Conservation (phyloP, 2,797 vertebrate species). For the Glossophaga mutica region DNA sequence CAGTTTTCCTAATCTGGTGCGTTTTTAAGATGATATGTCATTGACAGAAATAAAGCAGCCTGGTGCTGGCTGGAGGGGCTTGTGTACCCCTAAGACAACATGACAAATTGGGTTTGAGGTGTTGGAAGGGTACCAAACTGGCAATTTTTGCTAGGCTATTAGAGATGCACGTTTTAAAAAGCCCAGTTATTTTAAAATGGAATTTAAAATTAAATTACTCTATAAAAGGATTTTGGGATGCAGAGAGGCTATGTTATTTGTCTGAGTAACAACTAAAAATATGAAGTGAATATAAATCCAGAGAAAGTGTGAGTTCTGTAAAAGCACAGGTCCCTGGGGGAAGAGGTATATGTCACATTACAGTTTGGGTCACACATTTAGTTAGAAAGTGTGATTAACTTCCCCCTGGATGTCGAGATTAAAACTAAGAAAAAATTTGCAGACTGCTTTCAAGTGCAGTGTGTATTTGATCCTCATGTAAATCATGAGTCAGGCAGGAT, state of each 20-base stretch:
- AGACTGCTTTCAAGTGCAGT: neutral
- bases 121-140: neutral
- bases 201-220: constrained; percentile 22
- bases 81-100: neutral
- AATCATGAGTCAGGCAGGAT: neutral
- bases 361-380: neutral
- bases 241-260: neutral
- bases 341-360: neutral
- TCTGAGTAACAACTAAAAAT: neutral
- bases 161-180: neutral
- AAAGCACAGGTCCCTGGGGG: neutral
- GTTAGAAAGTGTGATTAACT: neutral
- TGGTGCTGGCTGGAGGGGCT: neutral
- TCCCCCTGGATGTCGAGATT: constrained; percentile 12
- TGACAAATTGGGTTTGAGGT: neutral
- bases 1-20: neutral
- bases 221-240: neutral
- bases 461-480: neutral
- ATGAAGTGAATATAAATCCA: constrained; percentile 1
- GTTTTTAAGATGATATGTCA: neutral
- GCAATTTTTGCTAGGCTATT: neutral
- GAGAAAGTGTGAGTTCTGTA: neutral
- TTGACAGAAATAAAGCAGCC: neutral
- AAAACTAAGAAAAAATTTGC: constrained; percentile 5
- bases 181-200: constrained; percentile 4